Conservation (phyloP, 2,888 invertebrate species). For the Trichogramma evanescens region DNA sequence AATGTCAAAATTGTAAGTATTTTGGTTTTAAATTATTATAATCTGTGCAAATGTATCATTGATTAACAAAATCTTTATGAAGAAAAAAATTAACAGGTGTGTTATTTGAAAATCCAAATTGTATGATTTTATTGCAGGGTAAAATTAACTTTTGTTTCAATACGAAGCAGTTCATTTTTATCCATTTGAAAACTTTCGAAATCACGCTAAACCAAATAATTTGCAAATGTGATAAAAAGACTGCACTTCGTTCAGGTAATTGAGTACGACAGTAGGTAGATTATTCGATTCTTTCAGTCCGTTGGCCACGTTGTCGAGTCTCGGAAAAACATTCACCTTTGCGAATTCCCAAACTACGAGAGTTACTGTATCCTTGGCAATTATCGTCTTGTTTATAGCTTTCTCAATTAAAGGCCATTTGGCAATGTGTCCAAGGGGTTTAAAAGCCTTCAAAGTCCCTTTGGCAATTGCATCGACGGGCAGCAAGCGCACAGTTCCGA, state of each 20-base stretch:
- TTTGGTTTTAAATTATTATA: too few species aligned
- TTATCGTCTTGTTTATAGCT: neutral
- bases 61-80: too few species aligned
- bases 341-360: conserved; percentile 8
- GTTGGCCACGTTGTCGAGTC: conserved; percentile 18
- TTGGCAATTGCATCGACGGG: neutral
- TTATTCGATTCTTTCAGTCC: conserved; percentile 5
- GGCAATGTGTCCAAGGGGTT: neutral
- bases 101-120: neutral
- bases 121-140: neutral
- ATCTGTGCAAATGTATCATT: too few species aligned
- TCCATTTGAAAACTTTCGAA: neutral
- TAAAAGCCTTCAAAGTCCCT: neutral
- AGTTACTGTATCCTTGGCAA: neutral
- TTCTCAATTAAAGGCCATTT: neutral
- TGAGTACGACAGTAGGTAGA: conserved; percentile 16
- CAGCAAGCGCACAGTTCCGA: neutral
- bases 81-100: too few species aligned
- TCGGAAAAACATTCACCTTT: conserved; percentile 23
- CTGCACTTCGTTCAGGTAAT: conserved; percentile 15
- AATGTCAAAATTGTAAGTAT: too few species aligned
- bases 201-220: neutral
- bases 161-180: neutral
- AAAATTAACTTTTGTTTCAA: neutral
- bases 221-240: conserved; percentile 15